Base-by-base conservation (phyloP, 2,888 invertebrate genomes). In the Myathropa florea region DNA sequence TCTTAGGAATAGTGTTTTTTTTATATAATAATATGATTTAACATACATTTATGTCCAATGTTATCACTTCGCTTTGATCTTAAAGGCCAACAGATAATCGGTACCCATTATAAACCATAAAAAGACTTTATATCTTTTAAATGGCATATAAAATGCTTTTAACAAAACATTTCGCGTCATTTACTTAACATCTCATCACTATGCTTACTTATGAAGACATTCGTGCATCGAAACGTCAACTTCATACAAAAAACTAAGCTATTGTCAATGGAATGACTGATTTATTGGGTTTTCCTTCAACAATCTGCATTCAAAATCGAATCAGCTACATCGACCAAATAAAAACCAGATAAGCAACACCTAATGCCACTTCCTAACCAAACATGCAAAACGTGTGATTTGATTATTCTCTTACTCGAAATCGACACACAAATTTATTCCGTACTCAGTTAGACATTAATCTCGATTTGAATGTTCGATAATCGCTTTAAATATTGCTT, bases 381-480 rank as follows among this genome's bases (percentile, higher is more conserved):
- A 36, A 36, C n/a, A 33, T 7, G 26, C 59, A 46, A n/a, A 33
- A 7, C 18, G 18, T 36, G 26, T 18, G 14, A 18, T 26, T 28
- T 59, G 23, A 10, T 33, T 68, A 59, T 24, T 14, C 60, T 46
- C 26, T 12, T 24, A 61, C 7, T 1, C 36, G 30, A 60, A 76
- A 33, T 12, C 10, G n/a, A 53, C 28, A 63, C 61, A n/a, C 30
- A 72, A 81, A 81, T 81, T 67, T 85, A 83, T 86, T 83, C 75
- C 71, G 57, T 53, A 67, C 55, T 67, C 78, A 63, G 75, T 14
- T 23, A 68, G 53, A 83, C 83, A 83, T 78, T 86, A 78, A 86
- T 86, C 86, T 79, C 73, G 28, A 65, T 83, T 83, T 83, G 70
- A 86, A 83, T 86, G 70, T 64, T 33, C 73, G 67, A 65, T 78